phyloP scores from a whole-genome alignment of 2,888 invertebrate species.

The Drosophila melanosoma region DNA sequence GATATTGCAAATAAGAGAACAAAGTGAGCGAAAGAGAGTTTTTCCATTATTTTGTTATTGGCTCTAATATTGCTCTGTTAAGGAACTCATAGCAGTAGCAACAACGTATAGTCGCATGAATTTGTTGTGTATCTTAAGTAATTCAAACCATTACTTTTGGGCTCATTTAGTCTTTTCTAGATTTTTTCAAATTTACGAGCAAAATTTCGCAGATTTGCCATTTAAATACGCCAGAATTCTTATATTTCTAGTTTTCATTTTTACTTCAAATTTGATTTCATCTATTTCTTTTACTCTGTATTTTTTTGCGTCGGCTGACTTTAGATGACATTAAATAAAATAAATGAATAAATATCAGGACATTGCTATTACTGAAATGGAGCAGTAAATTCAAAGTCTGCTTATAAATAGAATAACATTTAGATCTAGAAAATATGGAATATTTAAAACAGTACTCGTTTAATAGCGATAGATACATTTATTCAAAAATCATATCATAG shows the following conservation, averaged over 20 bases:
- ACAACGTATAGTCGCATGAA: not conserved
- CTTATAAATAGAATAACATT: not conserved
- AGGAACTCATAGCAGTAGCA: not conserved
- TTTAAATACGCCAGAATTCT: not conserved
- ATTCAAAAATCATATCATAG: conserved; percentile 75
- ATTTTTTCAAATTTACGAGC: not conserved
- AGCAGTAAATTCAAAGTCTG: not conserved
- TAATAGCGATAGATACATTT: conserved; percentile 77
- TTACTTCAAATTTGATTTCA: not conserved
- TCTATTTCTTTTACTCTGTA: not conserved
- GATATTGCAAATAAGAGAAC: not conserved
- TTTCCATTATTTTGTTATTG: not conserved
- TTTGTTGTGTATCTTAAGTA: not conserved
- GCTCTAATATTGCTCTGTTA: rapidly evolving
- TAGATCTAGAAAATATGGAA: not conserved
- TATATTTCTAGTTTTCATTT: not conserved
- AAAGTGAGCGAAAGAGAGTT: not conserved
- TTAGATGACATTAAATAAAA: not conserved
- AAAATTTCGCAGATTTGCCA: not conserved
- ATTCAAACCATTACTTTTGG: not conserved
- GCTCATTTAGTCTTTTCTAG: not conserved
- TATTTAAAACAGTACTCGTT: conserved; percentile 2
- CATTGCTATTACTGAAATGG: not conserved
- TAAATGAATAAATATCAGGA: not conserved
- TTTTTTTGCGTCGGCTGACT: not conserved